These are phyloP conservation scores for Mirza zaza DNA, from an alignment of 2,113 vertebrate genomes.

Conservation along the genomic window DNA sequence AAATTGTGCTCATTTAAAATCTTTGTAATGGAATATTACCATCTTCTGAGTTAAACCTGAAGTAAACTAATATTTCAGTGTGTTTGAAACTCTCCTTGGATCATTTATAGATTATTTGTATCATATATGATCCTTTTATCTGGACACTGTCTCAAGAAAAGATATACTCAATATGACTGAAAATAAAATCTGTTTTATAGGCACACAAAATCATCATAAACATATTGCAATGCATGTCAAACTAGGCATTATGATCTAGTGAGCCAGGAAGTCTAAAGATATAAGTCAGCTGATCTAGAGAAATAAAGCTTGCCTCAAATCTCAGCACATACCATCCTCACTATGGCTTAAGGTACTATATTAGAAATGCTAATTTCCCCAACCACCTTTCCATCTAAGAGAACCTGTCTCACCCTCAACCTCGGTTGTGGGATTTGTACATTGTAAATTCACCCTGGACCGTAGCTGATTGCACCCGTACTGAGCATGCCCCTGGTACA, in stretches of 20 bases:
- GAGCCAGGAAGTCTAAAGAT: not conserved
- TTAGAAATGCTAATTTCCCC: not conserved
- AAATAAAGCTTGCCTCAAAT: not conserved
- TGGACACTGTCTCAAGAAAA: constrained; percentile 16
- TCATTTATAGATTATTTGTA: not conserved
- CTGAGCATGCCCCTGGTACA: not conserved
- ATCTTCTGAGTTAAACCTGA: constrained; percentile 26
- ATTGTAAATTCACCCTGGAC: not conserved
- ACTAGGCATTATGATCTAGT: not conserved
- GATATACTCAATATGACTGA: not conserved
- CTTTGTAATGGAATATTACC: not conserved
- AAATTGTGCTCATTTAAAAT: not conserved
- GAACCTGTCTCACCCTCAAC: not conserved
- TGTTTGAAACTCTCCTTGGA: not conserved
- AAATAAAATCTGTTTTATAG: constrained; percentile 3
- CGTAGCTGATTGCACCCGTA: not conserved
- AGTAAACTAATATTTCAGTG: constrained; percentile 16
- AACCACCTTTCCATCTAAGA: not conserved
- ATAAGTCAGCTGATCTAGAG: not conserved
- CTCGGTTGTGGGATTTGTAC: not conserved
- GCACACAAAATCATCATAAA: not conserved
- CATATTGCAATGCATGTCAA: not conserved
- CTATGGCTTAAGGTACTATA: not conserved
- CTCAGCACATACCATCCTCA: not conserved
- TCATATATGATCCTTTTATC: not conserved